Conservation (phyloP, 2,888 invertebrate species). For the Gerris lacustris region DNA sequence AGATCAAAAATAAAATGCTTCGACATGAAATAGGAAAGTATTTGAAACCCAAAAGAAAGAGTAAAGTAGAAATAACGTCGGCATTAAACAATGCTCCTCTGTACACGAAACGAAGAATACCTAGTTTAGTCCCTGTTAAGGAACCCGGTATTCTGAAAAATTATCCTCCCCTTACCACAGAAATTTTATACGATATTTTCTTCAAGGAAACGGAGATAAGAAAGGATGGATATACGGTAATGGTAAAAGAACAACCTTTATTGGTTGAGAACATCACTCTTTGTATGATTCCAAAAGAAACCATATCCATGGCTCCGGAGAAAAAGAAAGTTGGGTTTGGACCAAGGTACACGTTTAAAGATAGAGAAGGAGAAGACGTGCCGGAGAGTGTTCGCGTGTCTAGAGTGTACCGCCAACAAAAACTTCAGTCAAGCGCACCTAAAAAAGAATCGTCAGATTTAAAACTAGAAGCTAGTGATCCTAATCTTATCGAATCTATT, state of each 20-base stretch:
- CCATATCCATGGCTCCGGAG: background rate
- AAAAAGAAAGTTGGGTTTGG: background rate
- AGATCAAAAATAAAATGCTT: constrained; percentile 8
- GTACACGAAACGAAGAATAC: background rate
- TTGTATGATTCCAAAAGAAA: background rate
- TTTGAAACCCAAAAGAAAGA: background rate
- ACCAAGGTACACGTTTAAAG: background rate
- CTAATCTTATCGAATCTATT: background rate
- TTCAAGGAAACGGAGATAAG: background rate
- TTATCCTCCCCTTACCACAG: background rate
- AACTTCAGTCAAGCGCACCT: background rate
- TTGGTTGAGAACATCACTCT: constrained; percentile 3
- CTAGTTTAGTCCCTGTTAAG: background rate
- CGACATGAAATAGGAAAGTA: background rate
- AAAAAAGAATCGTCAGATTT: background rate
- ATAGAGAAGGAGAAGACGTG: background rate
- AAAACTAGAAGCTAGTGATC: background rate
- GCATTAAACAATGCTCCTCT: background rate
- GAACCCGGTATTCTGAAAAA: background rate
- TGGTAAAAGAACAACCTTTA: constrained; percentile 5
- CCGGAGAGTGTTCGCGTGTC: background rate
- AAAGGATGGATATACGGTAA: background rate
- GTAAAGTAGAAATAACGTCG: background rate
- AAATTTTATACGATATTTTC: background rate
- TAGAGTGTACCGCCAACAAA: no score